Base-by-base conservation (phyloP, 2,888 invertebrate genomes). In the Macropis europaea region DNA sequence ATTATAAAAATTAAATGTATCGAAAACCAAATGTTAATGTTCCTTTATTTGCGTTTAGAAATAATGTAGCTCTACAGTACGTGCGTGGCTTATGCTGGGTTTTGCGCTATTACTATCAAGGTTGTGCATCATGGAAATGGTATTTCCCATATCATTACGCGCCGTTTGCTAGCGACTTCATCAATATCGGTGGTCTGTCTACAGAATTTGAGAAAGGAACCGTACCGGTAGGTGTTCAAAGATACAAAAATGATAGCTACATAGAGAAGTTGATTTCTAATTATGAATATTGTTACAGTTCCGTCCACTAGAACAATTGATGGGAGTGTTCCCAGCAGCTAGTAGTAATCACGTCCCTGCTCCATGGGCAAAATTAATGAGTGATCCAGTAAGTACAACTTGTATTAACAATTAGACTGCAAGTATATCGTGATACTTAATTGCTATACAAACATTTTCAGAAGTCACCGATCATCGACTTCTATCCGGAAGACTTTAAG, bases 131-230 rank as follows among this genome's bases (percentile, higher is more conserved):
- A 15, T 99, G 99, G 99, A 97, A 99, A 91, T 99, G 99, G 99
- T 99, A 98, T 91, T 99, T 97, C 91, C 99, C 99, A 0, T 99
- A 98, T 90, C 99, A 99, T 91, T 99, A 99, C 92, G 99, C 99
- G 15, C 99, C 99, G 5, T 99, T 99, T 91, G 99, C 99, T 2
- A 99, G 99, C 0, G 99, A 99, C 92, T 99, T 99, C 91, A 93
- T 97, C 68, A 96, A 98, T 88, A 95, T 99, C 61, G 93, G 94
- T 59, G 95, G 96, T 0, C 91, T 98, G 0, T 95, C 95, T 45
- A 96, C 96, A 1, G 93, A 94, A 88, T 99, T 99, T 90, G 96
- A 97, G 88, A 94, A 92, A 86, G 95, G 94, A 57, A 98, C 99
- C 0, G 92, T 93, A 88, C 99, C 99, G 71, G 97, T 97, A 90